Evolutionary conservation across 2,113 vertebrate species (phyloP), one percentile per base, ranked within the genome.

Genomic region (Hyaena hyaena): DNA sequence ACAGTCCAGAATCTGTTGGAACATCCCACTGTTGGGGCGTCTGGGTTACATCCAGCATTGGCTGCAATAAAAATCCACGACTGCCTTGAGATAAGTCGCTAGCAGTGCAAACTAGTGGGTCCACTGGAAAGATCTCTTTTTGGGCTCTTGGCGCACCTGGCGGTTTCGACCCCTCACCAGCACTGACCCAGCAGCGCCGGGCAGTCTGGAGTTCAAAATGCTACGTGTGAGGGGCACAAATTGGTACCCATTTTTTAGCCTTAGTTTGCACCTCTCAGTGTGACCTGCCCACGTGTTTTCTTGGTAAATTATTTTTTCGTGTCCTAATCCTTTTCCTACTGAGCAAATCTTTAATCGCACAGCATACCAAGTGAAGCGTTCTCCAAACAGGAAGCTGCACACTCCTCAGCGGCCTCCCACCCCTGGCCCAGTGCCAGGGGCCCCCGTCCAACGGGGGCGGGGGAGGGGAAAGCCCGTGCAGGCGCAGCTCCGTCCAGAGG

Each of bases 141-240:
- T 21, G 2, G 15, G 91, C 26, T 48, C 76, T 55, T 17, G 35
- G 28, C 35, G 8, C 17, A 23, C 66, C 69, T 7, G 3, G 4
- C 14, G 9, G 16, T 50, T 33, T 16, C 33, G 33, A 0, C 28
- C 24, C 21, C 55, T 2, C 58, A 0, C 12, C 33, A 1, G 35
- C 35, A 23, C 26, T 0, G 1, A 31, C 45, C 9, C 0, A 0
- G 1, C 76, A 26, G 2, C 1, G 0, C 65, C 0, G 1, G 65
- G 84, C 5, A 2, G 1, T 4, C 74, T 1, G 0, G 4, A 28
- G 26, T 2, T 10, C 11, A 4, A 9, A 3, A 16, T 1, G 28
- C 48, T 7, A 2, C 4, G 0, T 3, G 23, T 5, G 85, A 4
- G 4, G 6, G 31, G 1, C 1, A 1, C 7, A 39, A 0, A 2